Evolutionary conservation across 2,113 vertebrate genomes (phyloP).

Genomic region (Mastomys natalensis): DNA sequence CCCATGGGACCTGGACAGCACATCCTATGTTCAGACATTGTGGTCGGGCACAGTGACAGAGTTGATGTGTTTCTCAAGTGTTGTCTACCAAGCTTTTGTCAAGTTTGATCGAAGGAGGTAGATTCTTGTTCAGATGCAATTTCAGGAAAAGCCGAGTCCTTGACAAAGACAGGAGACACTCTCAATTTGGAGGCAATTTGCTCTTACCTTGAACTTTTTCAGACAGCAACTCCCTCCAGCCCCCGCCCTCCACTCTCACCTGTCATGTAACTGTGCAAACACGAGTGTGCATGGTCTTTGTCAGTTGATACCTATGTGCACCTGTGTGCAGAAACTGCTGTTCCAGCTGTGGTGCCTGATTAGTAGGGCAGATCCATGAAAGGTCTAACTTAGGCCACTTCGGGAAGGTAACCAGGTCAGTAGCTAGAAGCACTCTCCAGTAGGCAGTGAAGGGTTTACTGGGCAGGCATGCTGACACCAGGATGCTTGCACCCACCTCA

Average conservation of each 20-base stretch:
- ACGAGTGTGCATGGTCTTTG: conserved; percentile 91
- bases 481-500: conserved; percentile 88
- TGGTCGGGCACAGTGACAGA: conserved; percentile 59
- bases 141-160: conserved; percentile 84
- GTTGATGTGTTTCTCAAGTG: conserved; percentile 68
- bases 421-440: conserved; percentile 86
- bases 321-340: conserved; percentile 85
- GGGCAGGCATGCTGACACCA: conserved; percentile 85
- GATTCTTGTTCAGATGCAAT: conserved; percentile 79
- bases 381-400: conserved; percentile 93
- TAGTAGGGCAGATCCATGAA: conserved; percentile 86
- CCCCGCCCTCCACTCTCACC: conserved; percentile 62
- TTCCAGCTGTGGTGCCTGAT: conserved; percentile 80
- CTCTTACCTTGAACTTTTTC: conserved; percentile 83
- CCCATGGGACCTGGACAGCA: conserved; percentile 62
- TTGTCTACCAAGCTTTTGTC: conserved; percentile 79
- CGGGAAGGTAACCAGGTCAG: conserved; percentile 90
- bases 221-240: conserved; percentile 78
- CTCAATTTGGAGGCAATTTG: conserved; percentile 80
- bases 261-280: conserved; percentile 81
- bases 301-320: conserved; percentile 84
- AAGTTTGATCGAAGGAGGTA: conserved; percentile 74
- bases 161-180: conserved; percentile 79
- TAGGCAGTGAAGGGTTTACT: conserved; percentile 81
- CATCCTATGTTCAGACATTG: conserved; percentile 56